phyloP scores from a whole-genome alignment of 2,113 vertebrate genomes.

The Oryzias woworae region DNA sequence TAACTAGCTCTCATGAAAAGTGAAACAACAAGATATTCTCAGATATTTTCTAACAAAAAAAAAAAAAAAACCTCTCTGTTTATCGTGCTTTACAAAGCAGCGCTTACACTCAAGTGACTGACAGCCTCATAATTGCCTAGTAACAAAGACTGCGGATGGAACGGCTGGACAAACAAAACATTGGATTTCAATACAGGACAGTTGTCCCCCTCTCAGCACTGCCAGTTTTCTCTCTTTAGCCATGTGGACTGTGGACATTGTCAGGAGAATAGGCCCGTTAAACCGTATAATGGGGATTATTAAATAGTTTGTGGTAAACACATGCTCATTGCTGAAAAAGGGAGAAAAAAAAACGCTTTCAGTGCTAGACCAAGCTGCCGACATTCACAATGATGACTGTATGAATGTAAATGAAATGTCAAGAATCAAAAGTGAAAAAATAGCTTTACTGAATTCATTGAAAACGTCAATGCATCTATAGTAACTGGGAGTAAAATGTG shows the following conservation, averaged over 20 bases:
- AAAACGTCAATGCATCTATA: no score
- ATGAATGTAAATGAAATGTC: no score
- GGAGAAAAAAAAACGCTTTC: neutral
- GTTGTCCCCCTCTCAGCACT: neutral
- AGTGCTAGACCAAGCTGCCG: neutral
- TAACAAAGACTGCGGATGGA: neutral
- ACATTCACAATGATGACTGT: neutral
- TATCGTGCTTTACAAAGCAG: neutral
- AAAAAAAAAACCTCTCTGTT: conserved; percentile 4
- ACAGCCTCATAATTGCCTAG: conserved; percentile 2
- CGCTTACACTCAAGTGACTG: conserved; percentile 6
- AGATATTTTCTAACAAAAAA: neutral
- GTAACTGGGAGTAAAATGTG: no score
- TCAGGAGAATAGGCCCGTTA: neutral
- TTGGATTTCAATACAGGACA: neutral
- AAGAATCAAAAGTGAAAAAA: no score
- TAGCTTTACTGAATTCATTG: no score
- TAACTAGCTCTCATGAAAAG: neutral
- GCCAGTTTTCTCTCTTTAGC: neutral
- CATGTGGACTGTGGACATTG: conserved; percentile 1
- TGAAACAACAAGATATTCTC: conserved; percentile 7
- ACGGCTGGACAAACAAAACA: neutral
- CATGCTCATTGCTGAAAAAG: neutral
- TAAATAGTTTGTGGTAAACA: neutral
- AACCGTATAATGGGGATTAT: neutral